Conservation (phyloP, 2,888 invertebrate species). For the Phaonia tiefii region DNA sequence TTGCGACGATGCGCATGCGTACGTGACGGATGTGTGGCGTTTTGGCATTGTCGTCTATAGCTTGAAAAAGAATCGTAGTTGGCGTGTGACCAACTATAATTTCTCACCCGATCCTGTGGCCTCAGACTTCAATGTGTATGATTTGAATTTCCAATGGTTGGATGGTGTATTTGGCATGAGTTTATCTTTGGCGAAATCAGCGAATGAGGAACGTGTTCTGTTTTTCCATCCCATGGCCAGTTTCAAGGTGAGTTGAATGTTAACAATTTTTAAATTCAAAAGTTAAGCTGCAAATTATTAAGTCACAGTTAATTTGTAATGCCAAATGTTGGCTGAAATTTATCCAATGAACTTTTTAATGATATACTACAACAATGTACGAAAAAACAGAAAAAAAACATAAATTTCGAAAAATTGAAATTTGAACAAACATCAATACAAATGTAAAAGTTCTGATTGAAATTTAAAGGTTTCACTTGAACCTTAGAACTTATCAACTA, state of each 20-base stretch:
- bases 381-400: too few species aligned
- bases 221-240: constrained; percentile 93
- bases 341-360: too few species aligned
- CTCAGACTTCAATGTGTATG: constrained; percentile 87
- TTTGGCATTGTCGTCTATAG: constrained; percentile 81
- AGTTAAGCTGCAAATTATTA: too few species aligned
- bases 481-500: too few species aligned
- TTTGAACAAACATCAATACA: too few species aligned
- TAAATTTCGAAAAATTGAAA: too few species aligned
- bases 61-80: constrained; percentile 76
- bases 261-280: too few species aligned
- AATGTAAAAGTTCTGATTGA: too few species aligned
- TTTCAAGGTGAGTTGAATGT: constrained; percentile 82
- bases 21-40: constrained; percentile 85
- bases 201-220: constrained; percentile 83
- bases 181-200: constrained; percentile 82
- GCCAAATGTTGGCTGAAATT: too few species aligned
- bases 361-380: too few species aligned
- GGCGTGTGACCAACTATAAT: constrained; percentile 78
- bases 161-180: constrained; percentile 90
- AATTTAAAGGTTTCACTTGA: too few species aligned
- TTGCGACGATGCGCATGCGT: constrained; percentile 83
- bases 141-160: constrained; percentile 89
- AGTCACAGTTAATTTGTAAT: too few species aligned
- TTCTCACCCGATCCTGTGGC: constrained; percentile 81